Conservation (phyloP, 2,797 vertebrate species). For the Notolabrus celidotus region DNA sequence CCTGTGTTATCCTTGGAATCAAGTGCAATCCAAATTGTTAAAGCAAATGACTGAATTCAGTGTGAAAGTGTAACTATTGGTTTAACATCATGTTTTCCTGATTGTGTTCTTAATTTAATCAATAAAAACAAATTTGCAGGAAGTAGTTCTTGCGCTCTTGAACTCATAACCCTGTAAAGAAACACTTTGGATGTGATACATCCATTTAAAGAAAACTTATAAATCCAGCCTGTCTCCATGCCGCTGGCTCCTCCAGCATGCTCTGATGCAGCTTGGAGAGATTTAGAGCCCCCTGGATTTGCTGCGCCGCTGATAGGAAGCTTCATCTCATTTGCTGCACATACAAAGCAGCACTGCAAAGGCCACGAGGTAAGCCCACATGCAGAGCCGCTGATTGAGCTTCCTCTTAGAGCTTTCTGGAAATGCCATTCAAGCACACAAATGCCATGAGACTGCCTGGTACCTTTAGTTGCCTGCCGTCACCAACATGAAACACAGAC, state of each 20-base stretch:
- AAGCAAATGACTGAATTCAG: no score
- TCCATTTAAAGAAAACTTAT: constrained; percentile 34
- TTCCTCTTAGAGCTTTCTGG: constrained; percentile 25
- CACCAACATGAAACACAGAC: constrained; percentile 12
- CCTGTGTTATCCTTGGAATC: no score
- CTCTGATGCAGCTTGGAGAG: constrained; percentile 42
- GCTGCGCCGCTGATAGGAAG: constrained; percentile 25
- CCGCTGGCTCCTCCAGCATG: constrained; percentile 23
- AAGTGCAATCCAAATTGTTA: no score
- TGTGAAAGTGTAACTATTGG: no score
- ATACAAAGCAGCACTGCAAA: constrained; percentile 29
- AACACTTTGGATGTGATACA: no score
- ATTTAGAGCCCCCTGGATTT: constrained; percentile 51
- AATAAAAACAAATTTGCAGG: no score
- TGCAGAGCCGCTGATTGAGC: constrained; percentile 38
- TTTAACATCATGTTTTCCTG: no score
- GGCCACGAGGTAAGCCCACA: constrained; percentile 44
- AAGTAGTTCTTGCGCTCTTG: no score
- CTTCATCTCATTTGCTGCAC: constrained; percentile 47
- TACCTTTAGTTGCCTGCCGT: not conserved
- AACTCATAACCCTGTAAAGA: not conserved
- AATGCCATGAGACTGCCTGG: not conserved
- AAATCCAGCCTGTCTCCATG: constrained; percentile 44
- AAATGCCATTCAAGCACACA: constrained; percentile 32
- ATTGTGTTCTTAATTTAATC: no score